Base-by-base conservation (phyloP, 2,797 vertebrate genomes). In the Pogonophryne albipinna region DNA sequence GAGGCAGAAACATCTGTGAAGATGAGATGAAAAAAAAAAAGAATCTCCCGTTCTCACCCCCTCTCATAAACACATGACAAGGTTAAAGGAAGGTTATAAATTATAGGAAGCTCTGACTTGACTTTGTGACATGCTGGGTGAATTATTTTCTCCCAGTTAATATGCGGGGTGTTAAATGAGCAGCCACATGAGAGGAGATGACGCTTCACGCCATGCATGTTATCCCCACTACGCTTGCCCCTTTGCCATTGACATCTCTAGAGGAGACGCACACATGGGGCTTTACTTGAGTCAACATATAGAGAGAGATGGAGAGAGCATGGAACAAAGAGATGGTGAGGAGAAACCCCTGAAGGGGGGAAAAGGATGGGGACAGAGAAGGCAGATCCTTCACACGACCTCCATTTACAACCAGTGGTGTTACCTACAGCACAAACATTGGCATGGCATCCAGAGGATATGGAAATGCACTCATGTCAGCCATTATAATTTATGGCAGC, bases 71-170 rank as follows among this genome's bases (percentile, higher is more conserved):
- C 44, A 74, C 34, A 47, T 73, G 86, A 76, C 85, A 91, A 92
- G 90, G 91, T 92, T 89, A 90, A 80, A 67, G 79, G 74, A 85
- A 91, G 84, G 90, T 85, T 87, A 74, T 27, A 76, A 46, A 69
- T 75, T 71, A 53, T 66, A 79, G 62, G 51, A n/a, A 58, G 41
- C 45, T 41, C 60, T 72, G 66, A 87, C 86, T 73, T 76, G 38
- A 74, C 65, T 83, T 27, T 52, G 53, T 19, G 45, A 63, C 66
- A 47, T 4, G 65, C 61, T 38, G 64, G 2, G 56, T 34, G 17
- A 77, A 56, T 74, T 82, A 7, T 85, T 83, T 69, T 57, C 12
- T 6, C 20, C 66, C 56, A 20, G 47, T 74, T 74, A 68, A 84
- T 83, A 66, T 62, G 72, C 19, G 72, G 53, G 70, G 63, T 51